Evolutionary conservation across 2,797 vertebrate genomes (phyloP), one percentile per base, ranked within the genome.

Genomic region (Cottoperca gobio): DNA sequence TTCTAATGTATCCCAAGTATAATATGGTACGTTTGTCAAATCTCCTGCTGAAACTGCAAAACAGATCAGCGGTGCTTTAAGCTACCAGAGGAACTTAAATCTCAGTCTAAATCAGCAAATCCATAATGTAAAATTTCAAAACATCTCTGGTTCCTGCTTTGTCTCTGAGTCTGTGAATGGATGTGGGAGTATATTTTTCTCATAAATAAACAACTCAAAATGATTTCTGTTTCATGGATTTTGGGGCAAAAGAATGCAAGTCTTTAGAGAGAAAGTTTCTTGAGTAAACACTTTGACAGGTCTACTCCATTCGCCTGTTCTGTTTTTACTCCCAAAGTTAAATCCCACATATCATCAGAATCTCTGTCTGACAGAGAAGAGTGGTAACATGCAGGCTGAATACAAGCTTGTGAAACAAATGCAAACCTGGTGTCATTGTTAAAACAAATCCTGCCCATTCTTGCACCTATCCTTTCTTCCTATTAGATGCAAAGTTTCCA

Each of bases 121-220:
- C 24, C 24, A 28, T 49, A 63, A 58, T 31, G 6, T 61, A 37
- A 66, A 24, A 28, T 23, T 59, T 52, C 2, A 19, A 37, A 35
- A 49, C 6, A 33, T 31, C 6, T 61, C 13, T 67, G 42, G 48
- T 57, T 66, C 24, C 24, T 59, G n/a, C 59, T 48, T 58, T 31
- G 52, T 59, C 8, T 63, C n/a, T 12, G 19, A 55, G 42, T 35
- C 31, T 26, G n/a, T 24, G 24, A 42, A 35, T 67, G 9, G 14
- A 14, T 40, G 21, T 67, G 45, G 14, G 55, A 42, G 19, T 67
- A 14, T 65, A 26, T 60, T 64, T 69, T 64, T 19, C 43, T 33
- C 23, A 63, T 63, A 52, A 64, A 69, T 26, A 69, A 58, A 73
- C 14, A 63, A 33, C 12, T 21, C 8, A 28, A 21, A 72, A 21